Evolutionary conservation across 2,113 vertebrate genomes (phyloP).

Genomic region (Thomomys bottae): DNA sequence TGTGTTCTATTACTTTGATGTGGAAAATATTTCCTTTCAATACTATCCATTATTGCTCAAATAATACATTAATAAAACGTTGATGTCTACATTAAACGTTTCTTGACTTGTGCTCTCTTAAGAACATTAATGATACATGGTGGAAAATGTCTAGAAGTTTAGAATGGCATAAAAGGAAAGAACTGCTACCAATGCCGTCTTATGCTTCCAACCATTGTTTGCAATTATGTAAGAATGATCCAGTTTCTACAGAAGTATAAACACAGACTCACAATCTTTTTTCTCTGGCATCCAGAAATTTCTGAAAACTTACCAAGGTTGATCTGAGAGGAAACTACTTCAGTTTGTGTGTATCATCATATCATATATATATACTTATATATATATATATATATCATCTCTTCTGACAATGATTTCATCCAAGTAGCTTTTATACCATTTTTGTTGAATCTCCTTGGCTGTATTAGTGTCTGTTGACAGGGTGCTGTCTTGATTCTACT

Average conservation of each 20-base stretch:
- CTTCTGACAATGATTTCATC: too few relatives aligned
- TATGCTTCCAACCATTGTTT: neutral
- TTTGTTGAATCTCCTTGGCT: too few relatives aligned
- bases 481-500: neutral
- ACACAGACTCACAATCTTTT: neutral
- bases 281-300: neutral
- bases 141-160: neutral
- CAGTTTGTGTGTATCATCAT: neutral
- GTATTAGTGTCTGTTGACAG: too few relatives aligned
- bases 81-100: neutral
- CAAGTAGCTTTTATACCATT: too few relatives aligned
- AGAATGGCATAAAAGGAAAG: neutral
- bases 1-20: constrained; percentile 26
- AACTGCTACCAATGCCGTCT: neutral
- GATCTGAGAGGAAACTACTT: neutral
- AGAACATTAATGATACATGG: neutral
- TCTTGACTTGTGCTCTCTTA: neutral
- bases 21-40: constrained; percentile 48
- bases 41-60: neutral
- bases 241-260: neutral
- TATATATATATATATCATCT: too few relatives aligned
- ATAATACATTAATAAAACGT: constrained; percentile 16
- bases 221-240: neutral
- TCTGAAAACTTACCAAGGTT: constrained; percentile 22
- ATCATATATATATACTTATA: neutral